phyloP scores from a whole-genome alignment of 1,140 invertebrate species.

The Drosophila hydei region DNA sequence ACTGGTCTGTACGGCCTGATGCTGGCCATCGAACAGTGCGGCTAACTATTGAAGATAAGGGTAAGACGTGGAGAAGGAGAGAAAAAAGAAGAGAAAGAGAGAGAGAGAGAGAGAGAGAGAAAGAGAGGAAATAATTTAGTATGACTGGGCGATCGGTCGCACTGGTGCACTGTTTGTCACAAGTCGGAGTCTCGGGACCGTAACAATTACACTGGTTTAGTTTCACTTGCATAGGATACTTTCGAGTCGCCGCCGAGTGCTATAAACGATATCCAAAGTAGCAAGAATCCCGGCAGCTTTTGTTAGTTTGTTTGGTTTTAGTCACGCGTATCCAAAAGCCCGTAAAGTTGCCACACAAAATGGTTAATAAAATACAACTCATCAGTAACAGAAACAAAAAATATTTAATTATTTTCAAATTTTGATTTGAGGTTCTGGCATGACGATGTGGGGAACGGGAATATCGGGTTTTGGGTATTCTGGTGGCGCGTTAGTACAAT shows the following conservation, averaged over 20 bases:
- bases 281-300: constrained; percentile 72
- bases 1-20: constrained; percentile 43
- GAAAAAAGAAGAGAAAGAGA: background rate
- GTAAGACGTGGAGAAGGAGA: background rate
- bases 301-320: constrained; percentile 56
- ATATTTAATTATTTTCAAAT: constrained; percentile 17
- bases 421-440: constrained; percentile 28
- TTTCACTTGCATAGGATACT: constrained; percentile 74
- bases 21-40: constrained; percentile 41
- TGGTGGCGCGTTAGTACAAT: constrained; percentile 22
- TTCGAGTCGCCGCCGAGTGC: constrained; percentile 69
- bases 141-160: constrained; percentile 1
- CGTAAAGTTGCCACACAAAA: constrained; percentile 56
- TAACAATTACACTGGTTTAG: constrained; percentile 54
- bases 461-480: constrained; percentile 21
- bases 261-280: constrained; percentile 75
- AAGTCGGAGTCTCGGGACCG: constrained; percentile 28
- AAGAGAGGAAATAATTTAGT: constrained; percentile 36
- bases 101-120: background rate
- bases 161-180: constrained; percentile 51
- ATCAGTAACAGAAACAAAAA: constrained; percentile 52
- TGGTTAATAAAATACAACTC: constrained; percentile 67
- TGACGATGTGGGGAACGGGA: constrained; percentile 13
- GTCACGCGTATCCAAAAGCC: constrained; percentile 65
- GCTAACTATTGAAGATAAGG: constrained; percentile 39